Evolutionary conservation across 1,140 invertebrate species (phyloP).

Genomic region (Trialeurodes vaporariorum): DNA sequence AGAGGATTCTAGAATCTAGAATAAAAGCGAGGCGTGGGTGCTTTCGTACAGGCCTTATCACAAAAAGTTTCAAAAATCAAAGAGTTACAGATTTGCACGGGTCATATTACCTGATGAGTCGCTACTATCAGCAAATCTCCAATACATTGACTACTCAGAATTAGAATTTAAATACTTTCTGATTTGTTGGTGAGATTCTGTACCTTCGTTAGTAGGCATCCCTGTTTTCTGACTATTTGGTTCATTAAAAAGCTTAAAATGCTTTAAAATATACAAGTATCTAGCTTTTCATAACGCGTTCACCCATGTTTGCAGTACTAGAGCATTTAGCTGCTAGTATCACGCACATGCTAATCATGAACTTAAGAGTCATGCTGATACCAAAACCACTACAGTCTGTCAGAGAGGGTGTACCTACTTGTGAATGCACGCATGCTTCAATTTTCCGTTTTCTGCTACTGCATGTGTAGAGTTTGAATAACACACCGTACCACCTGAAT

Average conservation of each 20-base stretch:
- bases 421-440: background rate
- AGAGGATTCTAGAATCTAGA: too few relatives aligned
- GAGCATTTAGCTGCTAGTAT: background rate
- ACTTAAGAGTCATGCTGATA: background rate
- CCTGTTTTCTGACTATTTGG: background rate
- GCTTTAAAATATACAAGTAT: background rate
- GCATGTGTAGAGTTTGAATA: background rate
- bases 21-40: background rate
- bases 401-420: background rate
- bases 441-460: background rate
- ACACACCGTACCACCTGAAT: background rate
- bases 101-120: background rate
- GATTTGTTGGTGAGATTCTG: background rate
- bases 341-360: background rate
- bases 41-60: background rate
- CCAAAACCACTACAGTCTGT: background rate
- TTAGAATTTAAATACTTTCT: too few relatives aligned
- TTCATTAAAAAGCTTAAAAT: background rate
- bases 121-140: background rate
- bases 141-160: too few relatives aligned
- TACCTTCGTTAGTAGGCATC: background rate
- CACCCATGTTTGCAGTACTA: background rate
- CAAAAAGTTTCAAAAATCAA: too few relatives aligned
- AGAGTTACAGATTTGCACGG: background rate
- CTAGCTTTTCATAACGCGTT: background rate